Base-by-base conservation (phyloP, 2,797 vertebrate genomes). In the Phoxinus dragarum region DNA sequence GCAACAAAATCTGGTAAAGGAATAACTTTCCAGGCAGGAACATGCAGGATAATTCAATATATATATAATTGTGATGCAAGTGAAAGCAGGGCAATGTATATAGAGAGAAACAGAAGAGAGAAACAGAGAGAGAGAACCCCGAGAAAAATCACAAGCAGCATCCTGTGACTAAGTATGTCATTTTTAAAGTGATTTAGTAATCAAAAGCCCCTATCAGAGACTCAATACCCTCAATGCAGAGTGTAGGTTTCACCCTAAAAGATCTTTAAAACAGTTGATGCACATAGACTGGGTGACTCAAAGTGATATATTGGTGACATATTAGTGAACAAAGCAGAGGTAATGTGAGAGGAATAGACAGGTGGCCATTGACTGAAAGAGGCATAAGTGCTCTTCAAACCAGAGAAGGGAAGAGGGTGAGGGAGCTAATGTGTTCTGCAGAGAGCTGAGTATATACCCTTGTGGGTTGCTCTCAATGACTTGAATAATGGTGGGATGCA, bases 381-480 rank as follows among this genome's bases (percentile, higher is more conserved):
- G 61, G 11, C 38, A 34, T 59, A 77, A 89, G 88, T 85, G 87
- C 84, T 84, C 77, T 85, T 85, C 77, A 82, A 56, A 47, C 61
- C 31, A 79, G 74, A 56, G 4, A 38, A 17, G 38, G 23, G 34
- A n/a, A 67, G 34, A 71, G 31, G 31, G 49, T 59, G 72, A 81
- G 61, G 31, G 79, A 88, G 86, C 68, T 88, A 89, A 90, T n/a
- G n/a, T 88, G 84, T 88, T 90, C 54, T 83, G 81, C 2, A 80
- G 75, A 73, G 66, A 61, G 54, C 78, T 7, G 34, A 40, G 14
- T 19, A 36, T 56, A 21, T 81, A 80, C 90, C 89, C 87, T 89
- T 77, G 3, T 34, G 77, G 90, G 86, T 71, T 52, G 42, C 42
- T 73, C 66, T 89, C 90, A 94, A 91, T 92, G 92, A 93, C 92